Conservation (phyloP, 1,140 invertebrate genomes). For the Lordiphosa mommai region DNA sequence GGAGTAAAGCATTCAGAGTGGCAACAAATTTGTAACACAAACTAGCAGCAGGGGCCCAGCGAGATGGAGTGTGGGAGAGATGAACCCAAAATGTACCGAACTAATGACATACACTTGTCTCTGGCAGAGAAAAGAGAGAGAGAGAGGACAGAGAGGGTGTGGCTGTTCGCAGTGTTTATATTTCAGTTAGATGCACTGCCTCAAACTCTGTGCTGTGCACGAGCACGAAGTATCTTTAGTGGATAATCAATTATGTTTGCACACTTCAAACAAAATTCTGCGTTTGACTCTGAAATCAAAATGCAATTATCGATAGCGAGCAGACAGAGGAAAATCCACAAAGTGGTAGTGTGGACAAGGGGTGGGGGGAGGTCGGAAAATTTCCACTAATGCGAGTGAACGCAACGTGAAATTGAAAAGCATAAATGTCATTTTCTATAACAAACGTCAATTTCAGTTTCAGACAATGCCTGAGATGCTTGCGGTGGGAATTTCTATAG, state of each 20-base stretch:
- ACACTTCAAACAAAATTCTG: background rate
- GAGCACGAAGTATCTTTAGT: conserved; percentile 5
- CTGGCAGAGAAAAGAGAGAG: conserved; percentile 11
- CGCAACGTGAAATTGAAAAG: conserved; percentile 36
- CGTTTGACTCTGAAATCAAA: background rate
- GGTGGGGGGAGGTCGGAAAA: background rate
- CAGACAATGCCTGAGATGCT: conserved; percentile 11
- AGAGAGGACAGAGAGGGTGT: no score
- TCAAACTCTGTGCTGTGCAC: background rate
- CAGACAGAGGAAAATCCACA: no score
- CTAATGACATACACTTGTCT: conserved; percentile 32
- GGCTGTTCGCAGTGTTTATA: conserved; percentile 9
- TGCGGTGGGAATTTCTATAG: conserved; percentile 15
- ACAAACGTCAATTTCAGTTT: conserved; percentile 44
- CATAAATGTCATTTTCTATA: conserved; percentile 45
- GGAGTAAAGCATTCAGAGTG: conserved; percentile 1
- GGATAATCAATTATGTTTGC: conserved; percentile 28
- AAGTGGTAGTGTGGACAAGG: no score
- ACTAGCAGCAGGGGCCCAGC: conserved; percentile 1
- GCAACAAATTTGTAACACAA: conserved; percentile 12
- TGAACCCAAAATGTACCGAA: conserved; percentile 18
- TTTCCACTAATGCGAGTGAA: conserved; percentile 21
- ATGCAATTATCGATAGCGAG: no score
- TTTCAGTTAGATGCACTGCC: conserved; percentile 14
- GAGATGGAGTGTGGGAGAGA: background rate